Percentiles rank a stretch among this genome's conserved stretches.
These are phyloP conservation scores for Paedocypris micromegethes DNA, from an alignment of 2,797 vertebrate species.

Conservation along the genomic window DNA sequence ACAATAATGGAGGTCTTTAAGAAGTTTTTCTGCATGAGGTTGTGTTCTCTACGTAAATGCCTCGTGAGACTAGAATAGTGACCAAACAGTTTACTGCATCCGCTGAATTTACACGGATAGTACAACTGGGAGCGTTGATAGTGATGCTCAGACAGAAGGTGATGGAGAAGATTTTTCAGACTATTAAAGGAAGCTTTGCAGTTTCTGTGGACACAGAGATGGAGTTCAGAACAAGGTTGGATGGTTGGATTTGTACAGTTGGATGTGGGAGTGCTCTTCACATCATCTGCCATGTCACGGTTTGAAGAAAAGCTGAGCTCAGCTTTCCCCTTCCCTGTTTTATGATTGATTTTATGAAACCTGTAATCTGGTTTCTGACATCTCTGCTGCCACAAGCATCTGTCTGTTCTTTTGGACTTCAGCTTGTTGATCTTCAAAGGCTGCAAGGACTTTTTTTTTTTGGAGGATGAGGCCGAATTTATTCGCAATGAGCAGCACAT, in stretches of 20 bases:
- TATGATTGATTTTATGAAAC: slow-evolving; percentile 9
- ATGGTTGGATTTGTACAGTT: no score
- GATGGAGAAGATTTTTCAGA: slow-evolving; percentile 86
- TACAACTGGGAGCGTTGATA: slow-evolving; percentile 91
- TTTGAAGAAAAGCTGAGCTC: not conserved
- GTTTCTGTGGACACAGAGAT: slow-evolving; percentile 91
- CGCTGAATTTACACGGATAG: slow-evolving; percentile 76
- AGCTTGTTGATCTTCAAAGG: slow-evolving; percentile 13
- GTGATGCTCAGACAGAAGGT: slow-evolving; percentile 85
- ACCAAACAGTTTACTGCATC: slow-evolving; percentile 76
- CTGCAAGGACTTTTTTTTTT: slow-evolving; percentile 10
- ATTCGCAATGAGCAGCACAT: slow-evolving; percentile 64
- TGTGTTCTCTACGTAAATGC: slow-evolving; percentile 72
- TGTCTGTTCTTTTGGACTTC: slow-evolving; percentile 47
- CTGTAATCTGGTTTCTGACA: slow-evolving; percentile 44
- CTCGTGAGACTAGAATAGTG: slow-evolving; percentile 71
- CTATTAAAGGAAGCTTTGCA: slow-evolving; percentile 88
- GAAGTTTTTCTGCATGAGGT: slow-evolving; percentile 47
- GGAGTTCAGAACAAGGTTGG: slow-evolving; percentile 68
- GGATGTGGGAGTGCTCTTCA: no score
- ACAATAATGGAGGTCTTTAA: slow-evolving; percentile 21
- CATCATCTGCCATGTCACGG: no score
- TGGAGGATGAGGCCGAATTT: slow-evolving; percentile 46
- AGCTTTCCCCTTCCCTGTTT: slow-evolving; percentile 48
- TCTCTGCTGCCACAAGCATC: slow-evolving; percentile 39